These are phyloP conservation scores for Rhinopomastus cyanomelas DNA, from an alignment of 2,113 vertebrate genomes.

Conservation along the genomic window DNA sequence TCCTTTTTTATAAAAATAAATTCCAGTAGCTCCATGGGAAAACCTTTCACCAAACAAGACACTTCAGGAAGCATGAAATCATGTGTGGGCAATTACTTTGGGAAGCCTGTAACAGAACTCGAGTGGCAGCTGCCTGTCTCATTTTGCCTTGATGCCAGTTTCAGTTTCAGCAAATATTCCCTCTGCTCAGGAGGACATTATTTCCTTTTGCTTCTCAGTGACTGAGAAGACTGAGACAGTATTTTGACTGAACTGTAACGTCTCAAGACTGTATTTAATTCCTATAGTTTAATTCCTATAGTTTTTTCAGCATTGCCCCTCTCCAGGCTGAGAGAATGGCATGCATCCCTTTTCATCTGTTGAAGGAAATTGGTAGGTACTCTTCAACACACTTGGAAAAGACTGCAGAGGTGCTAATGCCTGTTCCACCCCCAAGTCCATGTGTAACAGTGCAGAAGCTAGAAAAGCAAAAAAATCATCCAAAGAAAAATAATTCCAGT, in stretches of 20 bases:
- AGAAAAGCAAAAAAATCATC: constrained; percentile 32
- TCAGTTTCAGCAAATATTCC: neutral
- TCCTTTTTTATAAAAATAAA: neutral
- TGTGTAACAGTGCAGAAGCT: neutral
- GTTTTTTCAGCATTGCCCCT: neutral
- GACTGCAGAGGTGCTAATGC: neutral
- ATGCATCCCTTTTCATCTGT: neutral
- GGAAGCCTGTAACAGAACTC: neutral
- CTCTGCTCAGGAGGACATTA: neutral
- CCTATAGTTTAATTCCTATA: neutral
- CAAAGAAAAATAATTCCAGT: constrained; percentile 51
- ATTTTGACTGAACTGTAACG: neutral
- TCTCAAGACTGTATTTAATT: neutral
- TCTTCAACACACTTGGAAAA: neutral
- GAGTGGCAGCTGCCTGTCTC: neutral
- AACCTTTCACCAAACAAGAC: neutral
- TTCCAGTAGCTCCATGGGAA: neutral
- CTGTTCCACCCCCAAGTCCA: neutral
- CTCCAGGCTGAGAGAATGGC: neutral
- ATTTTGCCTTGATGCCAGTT: neutral
- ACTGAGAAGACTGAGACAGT: neutral
- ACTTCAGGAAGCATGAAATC: neutral
- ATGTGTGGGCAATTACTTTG: neutral
- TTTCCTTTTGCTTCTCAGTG: constrained; percentile 4
- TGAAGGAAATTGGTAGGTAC: neutral